Conservation (phyloP, 2,888 invertebrate species). For the Eupithecia subumbrata region DNA sequence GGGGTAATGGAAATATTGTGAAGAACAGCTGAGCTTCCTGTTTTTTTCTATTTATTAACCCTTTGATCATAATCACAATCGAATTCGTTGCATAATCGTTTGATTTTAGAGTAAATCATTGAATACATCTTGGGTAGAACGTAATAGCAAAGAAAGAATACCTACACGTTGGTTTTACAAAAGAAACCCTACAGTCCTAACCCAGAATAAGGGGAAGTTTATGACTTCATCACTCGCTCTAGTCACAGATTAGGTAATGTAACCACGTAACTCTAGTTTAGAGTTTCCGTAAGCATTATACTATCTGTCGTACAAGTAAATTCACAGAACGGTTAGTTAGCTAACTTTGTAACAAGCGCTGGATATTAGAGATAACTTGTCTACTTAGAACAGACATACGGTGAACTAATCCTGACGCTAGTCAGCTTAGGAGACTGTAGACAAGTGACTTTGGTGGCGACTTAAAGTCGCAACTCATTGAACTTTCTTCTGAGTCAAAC, state of each 20-base stretch:
- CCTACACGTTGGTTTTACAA: neutral
- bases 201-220: neutral
- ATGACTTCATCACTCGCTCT: neutral
- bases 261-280: neutral
- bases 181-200: no score
- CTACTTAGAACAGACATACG: neutral
- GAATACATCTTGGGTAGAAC: neutral
- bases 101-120: neutral
- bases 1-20: neutral
- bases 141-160: neutral
- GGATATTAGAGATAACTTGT: neutral
- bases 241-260: neutral
- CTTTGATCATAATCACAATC: neutral
- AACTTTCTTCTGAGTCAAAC: neutral
- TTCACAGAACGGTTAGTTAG: slow-evolving; percentile 1
- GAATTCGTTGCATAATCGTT: neutral
- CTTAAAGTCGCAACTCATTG: neutral
- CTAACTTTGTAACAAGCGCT: slow-evolving; percentile 18
- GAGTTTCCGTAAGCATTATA: neutral
- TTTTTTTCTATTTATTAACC: neutral
- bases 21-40: neutral
- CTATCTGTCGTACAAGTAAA: neutral
- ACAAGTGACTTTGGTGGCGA: neutral
- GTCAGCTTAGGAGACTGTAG: neutral
- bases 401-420: neutral